A percentile compares a stretch with the other conserved stretches of the same genome.
These are phyloP conservation scores for Micrasema longulum DNA, from an alignment of 1,140 invertebrate species.

Conservation along the genomic window DNA sequence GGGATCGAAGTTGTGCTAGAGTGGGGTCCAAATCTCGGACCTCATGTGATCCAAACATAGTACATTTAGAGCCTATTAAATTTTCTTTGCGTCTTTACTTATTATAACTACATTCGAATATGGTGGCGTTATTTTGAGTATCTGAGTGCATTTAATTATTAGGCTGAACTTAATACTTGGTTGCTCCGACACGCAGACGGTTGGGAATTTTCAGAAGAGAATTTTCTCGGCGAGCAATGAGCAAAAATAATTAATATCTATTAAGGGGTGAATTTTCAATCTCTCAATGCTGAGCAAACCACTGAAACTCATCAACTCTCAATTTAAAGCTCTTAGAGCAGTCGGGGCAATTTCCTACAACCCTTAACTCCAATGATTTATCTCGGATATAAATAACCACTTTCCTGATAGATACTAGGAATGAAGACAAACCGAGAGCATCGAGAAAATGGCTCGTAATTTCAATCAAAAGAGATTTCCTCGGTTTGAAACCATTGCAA, in stretches of 20 bases:
- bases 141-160: no score
- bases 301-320: slow-evolving; percentile 24
- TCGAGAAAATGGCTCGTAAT: slow-evolving; percentile 13
- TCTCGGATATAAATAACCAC: slow-evolving; percentile 28
- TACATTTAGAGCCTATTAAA: no score
- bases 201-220: no score
- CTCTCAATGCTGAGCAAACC: neutral
- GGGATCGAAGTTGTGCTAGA: no score
- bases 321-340: slow-evolving; percentile 8
- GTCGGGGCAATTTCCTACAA: slow-evolving; percentile 22
- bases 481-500: no score
- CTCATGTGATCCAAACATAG: no score
- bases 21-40: no score
- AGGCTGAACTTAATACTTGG: no score
- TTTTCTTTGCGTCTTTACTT: no score
- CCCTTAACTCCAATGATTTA: slow-evolving; percentile 23
- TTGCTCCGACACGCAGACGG: no score
- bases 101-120: no score
- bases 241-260: slow-evolving; percentile 17
- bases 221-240: neutral
- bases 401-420: slow-evolving; percentile 22
- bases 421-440: slow-evolving; percentile 19
- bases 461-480: slow-evolving; percentile 22
- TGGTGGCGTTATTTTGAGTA: no score
- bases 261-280: slow-evolving; percentile 11